Base-by-base conservation (phyloP, 1,140 invertebrate species). In the Euborellia annulipes region DNA sequence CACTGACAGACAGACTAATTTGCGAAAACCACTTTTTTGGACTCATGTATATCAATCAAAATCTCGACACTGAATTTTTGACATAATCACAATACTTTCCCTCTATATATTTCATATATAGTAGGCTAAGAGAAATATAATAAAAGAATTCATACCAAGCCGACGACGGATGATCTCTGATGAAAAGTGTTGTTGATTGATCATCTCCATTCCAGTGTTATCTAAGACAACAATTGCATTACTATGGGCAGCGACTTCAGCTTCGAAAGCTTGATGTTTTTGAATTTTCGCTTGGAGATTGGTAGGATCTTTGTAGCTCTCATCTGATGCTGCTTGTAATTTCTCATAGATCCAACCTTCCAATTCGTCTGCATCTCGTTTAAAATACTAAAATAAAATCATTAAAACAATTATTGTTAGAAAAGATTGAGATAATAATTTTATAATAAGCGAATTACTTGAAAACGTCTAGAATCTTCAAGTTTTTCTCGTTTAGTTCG, bases 261-360 rank as follows among this genome's bases (percentile, higher is more conserved):
- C 93, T 66, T 98, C 95, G 66, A 99, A 98, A 1, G 95, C 95
- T 69, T 98, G 92, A 69, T 99, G 96, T 65, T 99, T 98, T 60
- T 98, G 94, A 58, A 98, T 98, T 68, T 98, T 98, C 3, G 94
- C 93, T 73, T 86, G 59, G 19, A 98, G 72, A 66, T 98, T 98
- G 18, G 92, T 98, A 4, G 92, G 90, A 74, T 97, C 92, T 72
- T 93, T 94, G 71, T 93, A 98, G 61, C 86, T 95, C 62, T 99
- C 95, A 68, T 99, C 95, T 16, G 86, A 92, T 51, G 94, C 94
- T 11, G 93, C 93, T 65, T 98, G 94, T 17, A 98, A 67, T 61
- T 99, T 98, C 64, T 99, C 96, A 58, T 91, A 78, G 58, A 98
- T 98, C 96, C 96, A 99, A 37, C 87, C 90, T 68, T 99, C 93